These are phyloP conservation scores for Lemur catta DNA, from an alignment of 2,797 vertebrate species.

Conservation along the genomic window DNA sequence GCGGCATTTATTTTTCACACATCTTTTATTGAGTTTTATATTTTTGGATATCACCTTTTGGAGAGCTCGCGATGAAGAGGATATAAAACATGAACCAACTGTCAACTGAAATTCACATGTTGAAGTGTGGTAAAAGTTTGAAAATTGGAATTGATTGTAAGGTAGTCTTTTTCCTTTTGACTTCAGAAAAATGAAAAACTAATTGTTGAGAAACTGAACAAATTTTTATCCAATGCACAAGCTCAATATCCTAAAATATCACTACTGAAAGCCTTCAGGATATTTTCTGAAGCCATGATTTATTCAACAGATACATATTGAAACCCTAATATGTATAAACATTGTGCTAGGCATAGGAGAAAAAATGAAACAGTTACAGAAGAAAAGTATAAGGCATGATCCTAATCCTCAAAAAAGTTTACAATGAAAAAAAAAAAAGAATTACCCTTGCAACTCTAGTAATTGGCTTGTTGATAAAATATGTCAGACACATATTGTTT, in stretches of 20 bases:
- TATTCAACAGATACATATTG: background rate
- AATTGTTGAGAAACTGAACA: background rate
- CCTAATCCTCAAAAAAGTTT: background rate
- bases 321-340: background rate
- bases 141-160: conserved; percentile 46
- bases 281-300: background rate
- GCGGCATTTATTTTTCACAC: conserved; percentile 70
- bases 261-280: background rate
- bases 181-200: background rate
- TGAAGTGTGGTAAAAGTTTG: conserved; percentile 47
- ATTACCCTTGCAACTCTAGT: background rate
- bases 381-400: background rate
- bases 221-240: background rate
- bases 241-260: background rate
- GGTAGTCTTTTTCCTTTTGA: background rate
- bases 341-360: background rate
- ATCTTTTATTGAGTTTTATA: conserved; percentile 71
- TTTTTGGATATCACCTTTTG: conserved; percentile 76
- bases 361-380: background rate
- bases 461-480: background rate
- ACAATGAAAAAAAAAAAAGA: background rate
- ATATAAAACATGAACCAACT: conserved; percentile 58
- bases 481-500: background rate
- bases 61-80: conserved; percentile 51
- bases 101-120: conserved; percentile 42